These are phyloP conservation scores for Eugnorisma glareosa DNA, from an alignment of 2,888 invertebrate genomes.

Conservation along the genomic window DNA sequence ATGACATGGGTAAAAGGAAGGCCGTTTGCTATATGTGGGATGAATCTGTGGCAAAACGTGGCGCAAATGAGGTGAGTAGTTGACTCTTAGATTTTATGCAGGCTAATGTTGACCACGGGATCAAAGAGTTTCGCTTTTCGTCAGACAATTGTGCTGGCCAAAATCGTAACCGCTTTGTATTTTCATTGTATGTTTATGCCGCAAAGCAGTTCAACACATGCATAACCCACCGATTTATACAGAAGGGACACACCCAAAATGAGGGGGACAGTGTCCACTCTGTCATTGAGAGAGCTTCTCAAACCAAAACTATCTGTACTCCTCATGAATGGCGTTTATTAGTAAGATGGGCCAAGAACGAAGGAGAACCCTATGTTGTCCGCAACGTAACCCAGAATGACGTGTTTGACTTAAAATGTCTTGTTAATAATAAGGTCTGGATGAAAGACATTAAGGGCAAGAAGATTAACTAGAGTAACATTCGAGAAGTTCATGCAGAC, in stretches of 20 bases:
- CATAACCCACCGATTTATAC: slow-evolving; percentile 45
- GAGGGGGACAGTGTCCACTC: slow-evolving; percentile 50
- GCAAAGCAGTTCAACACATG: slow-evolving; percentile 10
- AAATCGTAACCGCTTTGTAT: slow-evolving; percentile 46
- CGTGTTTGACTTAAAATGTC: slow-evolving; percentile 55
- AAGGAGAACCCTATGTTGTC: slow-evolving; percentile 34
- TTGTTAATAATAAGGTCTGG: slow-evolving; percentile 54
- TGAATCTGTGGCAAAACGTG: slow-evolving; percentile 48
- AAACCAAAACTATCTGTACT: no score
- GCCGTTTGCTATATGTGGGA: slow-evolving; percentile 57
- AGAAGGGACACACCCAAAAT: slow-evolving; percentile 45
- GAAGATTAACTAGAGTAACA: slow-evolving; percentile 43
- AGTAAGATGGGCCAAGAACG: slow-evolving; percentile 52
- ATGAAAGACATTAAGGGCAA: slow-evolving; percentile 40
- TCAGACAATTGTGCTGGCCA: slow-evolving; percentile 47
- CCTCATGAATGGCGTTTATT: slow-evolving; percentile 42
- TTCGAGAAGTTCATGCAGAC: slow-evolving; percentile 54
- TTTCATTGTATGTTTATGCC: slow-evolving; percentile 4
- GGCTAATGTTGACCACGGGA: slow-evolving; percentile 17
- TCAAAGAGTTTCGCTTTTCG: slow-evolving; percentile 30
- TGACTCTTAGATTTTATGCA: slow-evolving; percentile 35
- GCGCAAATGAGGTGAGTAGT: slow-evolving; percentile 46
- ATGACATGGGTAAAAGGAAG: slow-evolving; percentile 15
- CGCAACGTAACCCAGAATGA: slow-evolving; percentile 39
- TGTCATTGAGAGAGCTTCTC: slow-evolving; percentile 4